Evolutionary conservation across 2,797 vertebrate species (phyloP).

Genomic region (Cygnus olor): DNA sequence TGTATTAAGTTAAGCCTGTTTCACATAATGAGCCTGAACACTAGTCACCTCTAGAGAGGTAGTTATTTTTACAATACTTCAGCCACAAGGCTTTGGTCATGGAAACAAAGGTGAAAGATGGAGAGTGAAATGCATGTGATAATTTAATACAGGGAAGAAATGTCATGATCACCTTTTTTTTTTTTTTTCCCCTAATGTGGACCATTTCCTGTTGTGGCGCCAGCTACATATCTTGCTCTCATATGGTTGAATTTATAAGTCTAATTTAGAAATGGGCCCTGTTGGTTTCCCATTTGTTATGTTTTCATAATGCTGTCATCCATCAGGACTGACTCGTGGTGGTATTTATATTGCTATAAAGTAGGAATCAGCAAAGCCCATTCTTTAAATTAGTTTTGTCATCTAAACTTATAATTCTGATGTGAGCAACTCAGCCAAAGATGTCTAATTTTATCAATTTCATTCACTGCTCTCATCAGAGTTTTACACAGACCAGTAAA

Average conservation of each 20-base stretch:
- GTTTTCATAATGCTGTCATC: conserved; percentile 38
- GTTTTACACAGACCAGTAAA: conserved; percentile 26
- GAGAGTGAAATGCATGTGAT: conserved; percentile 1
- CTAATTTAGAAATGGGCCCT: conserved; percentile 50
- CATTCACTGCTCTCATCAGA: conserved; percentile 5
- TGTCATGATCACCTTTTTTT: background rate
- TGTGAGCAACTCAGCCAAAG: conserved; percentile 18
- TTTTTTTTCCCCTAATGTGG: background rate
- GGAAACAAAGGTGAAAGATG: conserved; percentile 21
- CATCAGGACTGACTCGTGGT: conserved; percentile 14
- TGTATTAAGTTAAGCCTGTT: background rate
- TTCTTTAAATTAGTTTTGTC: conserved; percentile 55
- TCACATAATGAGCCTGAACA: background rate
- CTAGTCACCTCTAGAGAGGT: background rate
- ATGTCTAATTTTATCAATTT: conserved; percentile 55
- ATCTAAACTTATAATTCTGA: conserved; percentile 41
- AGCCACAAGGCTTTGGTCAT: background rate
- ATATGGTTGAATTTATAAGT: conserved; percentile 51
- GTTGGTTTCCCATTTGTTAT: conserved; percentile 24
- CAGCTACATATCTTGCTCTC: conserved; percentile 12
- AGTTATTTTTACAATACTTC: background rate
- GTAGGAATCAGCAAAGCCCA: background rate
- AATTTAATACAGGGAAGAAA: conserved; percentile 29
- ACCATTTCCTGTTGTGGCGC: background rate
- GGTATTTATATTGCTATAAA: conserved; percentile 12